phyloP scores from a whole-genome alignment of 1,140 invertebrate genomes.

The Papilio helenus region DNA sequence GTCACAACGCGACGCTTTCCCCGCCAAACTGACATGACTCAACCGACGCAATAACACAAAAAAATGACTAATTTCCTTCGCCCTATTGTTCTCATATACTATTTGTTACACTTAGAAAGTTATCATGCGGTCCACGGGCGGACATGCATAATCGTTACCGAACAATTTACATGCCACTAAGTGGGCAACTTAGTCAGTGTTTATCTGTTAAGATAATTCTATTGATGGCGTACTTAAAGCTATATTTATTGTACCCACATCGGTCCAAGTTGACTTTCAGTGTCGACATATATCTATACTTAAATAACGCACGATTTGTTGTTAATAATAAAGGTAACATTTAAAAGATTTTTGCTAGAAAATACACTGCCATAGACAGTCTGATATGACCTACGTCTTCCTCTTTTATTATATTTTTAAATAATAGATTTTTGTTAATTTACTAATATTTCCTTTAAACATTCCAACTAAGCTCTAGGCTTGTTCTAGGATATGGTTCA shows the following conservation, averaged over 20 bases:
- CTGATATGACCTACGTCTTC: not conserved
- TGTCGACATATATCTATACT: not conserved
- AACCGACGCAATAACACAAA: constrained; percentile 56
- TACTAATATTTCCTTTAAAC: too few relatives aligned
- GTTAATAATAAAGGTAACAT: not conserved
- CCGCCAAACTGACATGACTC: constrained; percentile 67
- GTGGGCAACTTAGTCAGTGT: constrained; percentile 26
- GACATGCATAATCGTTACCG: constrained; percentile 27
- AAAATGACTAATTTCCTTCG: constrained; percentile 53
- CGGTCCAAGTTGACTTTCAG: not conserved
- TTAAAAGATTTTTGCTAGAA: not conserved
- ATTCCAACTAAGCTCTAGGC: too few relatives aligned
- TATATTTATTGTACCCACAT: constrained; percentile 5
- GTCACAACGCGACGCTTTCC: constrained; percentile 74
- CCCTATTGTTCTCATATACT: constrained; percentile 46
- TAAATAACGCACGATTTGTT: not conserved
- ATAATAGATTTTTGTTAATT: too few relatives aligned
- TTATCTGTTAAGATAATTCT: constrained; percentile 26
- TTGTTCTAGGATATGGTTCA: too few relatives aligned
- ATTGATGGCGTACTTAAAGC: constrained; percentile 4
- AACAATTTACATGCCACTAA: constrained; percentile 32
- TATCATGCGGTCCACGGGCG: constrained; percentile 41
- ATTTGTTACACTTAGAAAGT: constrained; percentile 47
- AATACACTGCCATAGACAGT: not conserved
- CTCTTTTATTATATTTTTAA: too few relatives aligned